These are phyloP conservation scores for Pomacea canaliculata DNA, from an alignment of 2,888 invertebrate species.

Conservation along the genomic window DNA sequence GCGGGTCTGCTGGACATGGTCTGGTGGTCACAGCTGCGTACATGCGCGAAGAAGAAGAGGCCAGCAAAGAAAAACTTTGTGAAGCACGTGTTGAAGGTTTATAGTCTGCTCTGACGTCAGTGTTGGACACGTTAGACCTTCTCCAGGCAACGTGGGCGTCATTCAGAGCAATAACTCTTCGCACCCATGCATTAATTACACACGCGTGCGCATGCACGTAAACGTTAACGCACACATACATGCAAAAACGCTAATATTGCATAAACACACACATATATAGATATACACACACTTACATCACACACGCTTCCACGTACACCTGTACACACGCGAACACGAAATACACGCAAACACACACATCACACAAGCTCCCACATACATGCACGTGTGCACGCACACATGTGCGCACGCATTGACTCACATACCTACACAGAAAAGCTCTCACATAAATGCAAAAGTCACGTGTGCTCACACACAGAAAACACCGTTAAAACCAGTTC, in stretches of 20 bases:
- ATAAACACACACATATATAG: neutral
- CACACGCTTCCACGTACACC: neutral
- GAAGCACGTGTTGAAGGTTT: too few species aligned
- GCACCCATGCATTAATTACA: neutral
- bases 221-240: neutral
- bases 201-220: neutral
- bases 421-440: neutral
- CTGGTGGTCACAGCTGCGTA: too few species aligned
- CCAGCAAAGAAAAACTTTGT: too few species aligned
- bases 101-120: too few species aligned
- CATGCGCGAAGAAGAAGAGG: too few species aligned
- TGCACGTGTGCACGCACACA: neutral
- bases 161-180: too few species aligned
- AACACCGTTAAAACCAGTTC: too few species aligned
- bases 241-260: neutral
- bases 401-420: neutral
- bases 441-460: neutral
- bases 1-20: too few species aligned
- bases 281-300: too few species aligned
- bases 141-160: too few species aligned
- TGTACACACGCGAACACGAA: neutral
- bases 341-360: neutral
- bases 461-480: too few species aligned
- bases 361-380: neutral
- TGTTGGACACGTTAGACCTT: too few species aligned